Base-by-base conservation (phyloP, 2,113 vertebrate genomes). In the Pica pica region DNA sequence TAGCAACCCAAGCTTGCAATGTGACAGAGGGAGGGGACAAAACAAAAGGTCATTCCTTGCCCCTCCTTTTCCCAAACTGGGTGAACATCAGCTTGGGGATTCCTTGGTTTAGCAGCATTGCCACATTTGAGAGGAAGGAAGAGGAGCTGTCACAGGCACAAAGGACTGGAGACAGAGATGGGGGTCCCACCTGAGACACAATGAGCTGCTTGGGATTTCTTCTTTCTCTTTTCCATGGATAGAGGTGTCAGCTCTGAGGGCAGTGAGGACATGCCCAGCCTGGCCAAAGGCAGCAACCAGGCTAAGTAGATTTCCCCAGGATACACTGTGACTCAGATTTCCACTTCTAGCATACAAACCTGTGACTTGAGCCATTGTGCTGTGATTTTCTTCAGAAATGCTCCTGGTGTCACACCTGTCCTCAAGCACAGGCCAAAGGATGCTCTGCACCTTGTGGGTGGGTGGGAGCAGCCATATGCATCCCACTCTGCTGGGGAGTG, bases 391-490 rank as follows among this genome's bases (percentile, higher is more conserved):
- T 65, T 31, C 30, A 60, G 68, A 69, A 93, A 69, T 1, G 1
- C 14, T 87, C n/a, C 41, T 59, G 63, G 8, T 47, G n/a, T 33
- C 41, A 39, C n/a, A 33, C 18, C 9, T 35, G 13, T 39, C 53
- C 68, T 69, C 63, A 18, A 53, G 73, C 41, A 44, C 0, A 4
- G 28, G 27, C 23, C 46, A 37, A 15, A 73, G 49, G 27, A 31
- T 41, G 70, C 39, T 77, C 73, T 78, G 35, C 17, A 26, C 24
- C 28, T 10, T 12, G 11, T 1, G 0, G 5, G 11, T 1, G 0
- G 5, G 28, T 14, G 23, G 22, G 22, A 81, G n/a, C 22, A 79
- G 15, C 47, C 19, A 1, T 14, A 2, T 6, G 28, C 41, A 56
- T 56, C 44, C 46, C 11, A 22, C 10, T 76, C 27, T 65, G 16